A percentile compares a stretch with the other conserved stretches of the same genome.
phyloP scores from a whole-genome alignment of 2,888 invertebrate genomes.

The Megaustenia siamemsis region DNA sequence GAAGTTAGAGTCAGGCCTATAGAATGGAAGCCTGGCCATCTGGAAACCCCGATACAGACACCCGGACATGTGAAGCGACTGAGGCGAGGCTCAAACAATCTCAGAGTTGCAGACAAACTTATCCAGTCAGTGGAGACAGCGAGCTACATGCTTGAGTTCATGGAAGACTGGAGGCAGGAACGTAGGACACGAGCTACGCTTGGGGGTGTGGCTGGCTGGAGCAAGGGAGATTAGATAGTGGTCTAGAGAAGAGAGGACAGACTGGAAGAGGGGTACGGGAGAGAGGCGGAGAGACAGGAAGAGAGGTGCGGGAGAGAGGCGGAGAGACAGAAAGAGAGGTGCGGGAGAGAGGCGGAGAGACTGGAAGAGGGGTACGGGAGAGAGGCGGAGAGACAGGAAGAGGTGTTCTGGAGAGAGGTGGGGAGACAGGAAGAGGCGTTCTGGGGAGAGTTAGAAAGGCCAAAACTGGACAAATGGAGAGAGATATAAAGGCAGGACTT shows the following conservation, averaged over 20 bases:
- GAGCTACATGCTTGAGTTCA: background rate
- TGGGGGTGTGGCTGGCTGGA: no score
- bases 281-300: background rate
- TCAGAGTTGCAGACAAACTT: background rate
- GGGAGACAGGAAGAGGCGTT: no score
- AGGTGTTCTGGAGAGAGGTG: no score
- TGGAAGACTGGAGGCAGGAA: background rate
- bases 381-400: no score
- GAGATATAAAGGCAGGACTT: no score
- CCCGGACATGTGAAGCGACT: no score
- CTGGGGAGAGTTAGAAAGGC: no score
- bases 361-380: no score
- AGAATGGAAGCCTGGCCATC: background rate
- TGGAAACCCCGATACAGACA: no score
- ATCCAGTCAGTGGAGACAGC: background rate
- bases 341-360: background rate
- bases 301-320: background rate
- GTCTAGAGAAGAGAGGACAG: background rate
- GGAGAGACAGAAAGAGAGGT: background rate
- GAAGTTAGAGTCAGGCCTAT: conserved; percentile 23
- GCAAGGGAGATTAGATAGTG: background rate
- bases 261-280: no score
- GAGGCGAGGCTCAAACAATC: background rate
- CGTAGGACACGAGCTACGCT: background rate
- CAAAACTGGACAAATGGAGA: no score